phyloP scores from a whole-genome alignment of 2,888 invertebrate species.

The Athrips mouffetella region DNA sequence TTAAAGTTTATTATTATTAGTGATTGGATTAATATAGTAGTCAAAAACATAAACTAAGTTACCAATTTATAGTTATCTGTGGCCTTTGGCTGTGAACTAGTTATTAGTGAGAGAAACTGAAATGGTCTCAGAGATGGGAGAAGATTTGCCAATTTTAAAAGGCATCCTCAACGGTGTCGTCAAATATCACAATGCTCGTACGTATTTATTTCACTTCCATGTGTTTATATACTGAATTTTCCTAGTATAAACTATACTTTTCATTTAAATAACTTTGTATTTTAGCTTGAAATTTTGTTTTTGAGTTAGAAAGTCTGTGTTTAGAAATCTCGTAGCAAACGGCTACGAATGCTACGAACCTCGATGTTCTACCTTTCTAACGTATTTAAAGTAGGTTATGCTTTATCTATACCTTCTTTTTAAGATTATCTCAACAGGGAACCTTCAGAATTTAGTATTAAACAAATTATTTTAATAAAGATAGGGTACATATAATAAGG shows the following conservation, averaged over 20 bases:
- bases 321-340: background rate
- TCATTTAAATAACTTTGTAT: background rate
- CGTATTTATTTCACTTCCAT: conserved; percentile 65
- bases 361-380: background rate
- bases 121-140: conserved; percentile 84
- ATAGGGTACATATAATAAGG: no score
- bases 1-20: conserved; percentile 39
- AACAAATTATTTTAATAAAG: no score
- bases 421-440: no score
- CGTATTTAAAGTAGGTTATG: no score
- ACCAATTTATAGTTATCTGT: conserved; percentile 65
- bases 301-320: background rate
- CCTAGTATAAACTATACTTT: background rate
- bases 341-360: background rate
- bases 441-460: no score
- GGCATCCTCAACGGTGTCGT: conserved; percentile 94
- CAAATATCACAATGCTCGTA: conserved; percentile 96
- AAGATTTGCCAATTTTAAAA: conserved; percentile 93
- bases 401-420: no score
- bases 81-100: conserved; percentile 75
- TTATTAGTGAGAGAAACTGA: conserved; percentile 62
- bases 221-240: conserved; percentile 20
- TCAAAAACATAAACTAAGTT: conserved; percentile 57
- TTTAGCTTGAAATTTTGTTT: background rate
- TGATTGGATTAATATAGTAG: conserved; percentile 44